Conservation (phyloP, 2,888 invertebrate species). For the Omphaloscelis lunosa region DNA sequence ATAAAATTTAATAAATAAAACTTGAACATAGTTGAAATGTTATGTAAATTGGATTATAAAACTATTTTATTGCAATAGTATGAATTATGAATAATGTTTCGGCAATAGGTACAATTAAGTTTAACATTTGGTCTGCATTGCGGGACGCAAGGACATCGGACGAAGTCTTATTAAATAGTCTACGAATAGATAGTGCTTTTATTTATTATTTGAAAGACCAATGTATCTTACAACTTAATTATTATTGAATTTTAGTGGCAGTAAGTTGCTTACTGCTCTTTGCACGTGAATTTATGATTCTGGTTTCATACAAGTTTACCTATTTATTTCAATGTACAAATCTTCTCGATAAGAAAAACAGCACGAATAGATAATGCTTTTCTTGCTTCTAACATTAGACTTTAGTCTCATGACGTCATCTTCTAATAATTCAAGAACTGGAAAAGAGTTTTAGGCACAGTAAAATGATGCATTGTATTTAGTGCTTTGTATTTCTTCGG, state of each 20-base stretch:
- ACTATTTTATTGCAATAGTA: constrained; percentile 16
- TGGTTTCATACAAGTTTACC: neutral
- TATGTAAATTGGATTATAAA: constrained; percentile 34
- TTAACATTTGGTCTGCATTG: constrained; percentile 17
- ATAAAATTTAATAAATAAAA: constrained; percentile 3
- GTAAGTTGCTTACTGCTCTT: neutral
- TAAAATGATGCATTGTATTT: neutral
- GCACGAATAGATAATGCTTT: neutral
- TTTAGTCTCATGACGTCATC: neutral
- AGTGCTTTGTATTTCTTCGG: neutral
- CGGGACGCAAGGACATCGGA: neutral
- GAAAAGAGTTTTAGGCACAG: neutral
- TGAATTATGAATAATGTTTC: constrained; percentile 19
- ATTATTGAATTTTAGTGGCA: neutral
- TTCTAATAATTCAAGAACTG: neutral
- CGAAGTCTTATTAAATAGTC: constrained; percentile 2
- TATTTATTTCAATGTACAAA: neutral
- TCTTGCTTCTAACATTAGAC: neutral
- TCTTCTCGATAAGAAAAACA: neutral
- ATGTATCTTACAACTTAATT: neutral
- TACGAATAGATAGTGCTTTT: constrained; percentile 27
- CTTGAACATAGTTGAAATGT: neutral
- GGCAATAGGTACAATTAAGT: constrained; percentile 13
- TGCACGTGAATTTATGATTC: neutral
- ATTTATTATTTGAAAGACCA: constrained; percentile 1